Evolutionary conservation across 1,140 invertebrate genomes (phyloP).

Genomic region (Diabrotica virgifera): DNA sequence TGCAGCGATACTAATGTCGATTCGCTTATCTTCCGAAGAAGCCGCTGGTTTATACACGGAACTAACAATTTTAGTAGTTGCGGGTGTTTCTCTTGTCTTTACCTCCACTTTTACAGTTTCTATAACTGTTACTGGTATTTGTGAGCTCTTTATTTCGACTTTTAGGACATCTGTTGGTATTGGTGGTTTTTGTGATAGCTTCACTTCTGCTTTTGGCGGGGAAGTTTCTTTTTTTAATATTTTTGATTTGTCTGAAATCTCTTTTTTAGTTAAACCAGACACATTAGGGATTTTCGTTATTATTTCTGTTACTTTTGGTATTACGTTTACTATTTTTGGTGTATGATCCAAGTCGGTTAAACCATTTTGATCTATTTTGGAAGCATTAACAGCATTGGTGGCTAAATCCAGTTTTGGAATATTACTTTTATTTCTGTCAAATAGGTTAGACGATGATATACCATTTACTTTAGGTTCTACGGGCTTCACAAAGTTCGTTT

Average conservation of each 20-base stretch:
- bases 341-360: slow-evolving; percentile 17
- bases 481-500: background rate
- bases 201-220: slow-evolving; percentile 21
- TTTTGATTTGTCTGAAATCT: background rate
- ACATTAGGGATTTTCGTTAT: slow-evolving; percentile 4
- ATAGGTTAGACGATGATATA: too few species aligned
- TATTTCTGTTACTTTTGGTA: slow-evolving; percentile 32
- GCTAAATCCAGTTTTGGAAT: too few species aligned
- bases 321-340: slow-evolving; percentile 38
- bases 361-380: background rate
- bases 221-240: slow-evolving; percentile 8
- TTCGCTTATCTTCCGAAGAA: background rate
- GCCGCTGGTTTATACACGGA: background rate
- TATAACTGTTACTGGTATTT: background rate
- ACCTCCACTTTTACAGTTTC: background rate
- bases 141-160: background rate
- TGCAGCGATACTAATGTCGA: too few species aligned
- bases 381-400: background rate
- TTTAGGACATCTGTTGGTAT: slow-evolving; percentile 8
- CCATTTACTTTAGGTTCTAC: background rate
- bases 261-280: background rate
- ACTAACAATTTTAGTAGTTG: background rate
- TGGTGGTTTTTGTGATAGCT: slow-evolving; percentile 14
- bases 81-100: background rate
- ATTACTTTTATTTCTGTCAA: too few species aligned